Evolutionary conservation across 2,888 invertebrate species (phyloP), one percentile per base, ranked within the genome.

Genomic region (Pseudococcus jackbeardsleyi): DNA sequence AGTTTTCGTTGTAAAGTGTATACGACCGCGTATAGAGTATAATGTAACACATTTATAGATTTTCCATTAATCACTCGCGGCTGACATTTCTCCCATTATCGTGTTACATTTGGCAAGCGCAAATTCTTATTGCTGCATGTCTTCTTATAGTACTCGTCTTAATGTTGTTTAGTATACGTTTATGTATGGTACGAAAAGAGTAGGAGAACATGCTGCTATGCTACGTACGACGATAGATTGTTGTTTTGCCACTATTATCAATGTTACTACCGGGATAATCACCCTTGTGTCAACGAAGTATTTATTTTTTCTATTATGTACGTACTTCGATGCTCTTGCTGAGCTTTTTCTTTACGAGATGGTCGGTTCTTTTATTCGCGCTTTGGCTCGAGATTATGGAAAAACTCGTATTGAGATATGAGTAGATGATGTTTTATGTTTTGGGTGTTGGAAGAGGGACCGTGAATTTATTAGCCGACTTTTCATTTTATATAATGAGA

Each of bases 21-120:
- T 19, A 19, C 26, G 26, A 33, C 26, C 59, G 19, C 19, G 19
- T 59, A 59, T 59, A 59, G 59, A 59, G 86, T 86, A 86, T 87
- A 87, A 87, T 87, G 87, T 87, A 87, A 87, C 87, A 82, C 87
- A 87, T 87, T 87, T 87, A 87, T 87, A 87, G 87, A 87, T 87
- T 87, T 87, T 87, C 79, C 87, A 87, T 87, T 87, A 87, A 87
- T 87, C 87, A 87, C 87, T 79, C 85, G 85, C 39, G 12, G 79
- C 79, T 87, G 87, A 87, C 87, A 79, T 87, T 87, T 87, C 87
- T 87, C 79, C 87, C 87, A 87, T 87, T 87, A 87, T 87, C 87
- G 50, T 54, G 79, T 84, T 85, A 86, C 86, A 86, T 86, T 86
- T 86, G 86, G 86, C 86, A 86, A 86, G 86, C 86, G 42, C 64